phyloP scores from a whole-genome alignment of 2,888 invertebrate species.

The Agelastica alni region DNA sequence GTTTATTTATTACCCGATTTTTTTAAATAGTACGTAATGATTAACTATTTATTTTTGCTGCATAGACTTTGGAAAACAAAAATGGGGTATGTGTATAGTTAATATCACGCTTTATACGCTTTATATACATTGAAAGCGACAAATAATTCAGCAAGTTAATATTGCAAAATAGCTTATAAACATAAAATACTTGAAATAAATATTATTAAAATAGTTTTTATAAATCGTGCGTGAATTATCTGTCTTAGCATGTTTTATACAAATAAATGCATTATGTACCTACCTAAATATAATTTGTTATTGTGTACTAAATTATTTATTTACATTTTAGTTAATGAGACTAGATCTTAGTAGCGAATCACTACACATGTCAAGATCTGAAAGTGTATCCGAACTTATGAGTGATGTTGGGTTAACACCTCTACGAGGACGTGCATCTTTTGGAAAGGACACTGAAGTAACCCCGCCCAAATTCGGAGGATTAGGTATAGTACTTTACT shows the following conservation, averaged over 20 bases:
- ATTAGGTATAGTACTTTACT: slow-evolving; percentile 67
- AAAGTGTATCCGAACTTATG: slow-evolving; percentile 82
- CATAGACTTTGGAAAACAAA: slow-evolving; percentile 74
- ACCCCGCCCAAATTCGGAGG: slow-evolving; percentile 77
- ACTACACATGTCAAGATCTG: slow-evolving; percentile 76
- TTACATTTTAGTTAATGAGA: slow-evolving; percentile 70
- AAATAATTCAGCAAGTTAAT: too few relatives aligned
- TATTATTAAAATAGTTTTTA: too few relatives aligned
- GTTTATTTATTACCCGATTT: slow-evolving; percentile 16
- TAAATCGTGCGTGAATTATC: too few relatives aligned
- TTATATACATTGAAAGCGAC: too few relatives aligned
- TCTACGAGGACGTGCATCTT: slow-evolving; percentile 50
- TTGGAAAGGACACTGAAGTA: slow-evolving; percentile 59
- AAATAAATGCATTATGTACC: neutral
- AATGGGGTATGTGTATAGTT: slow-evolving; percentile 63
- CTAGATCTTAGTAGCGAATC: slow-evolving; percentile 81
- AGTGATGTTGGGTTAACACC: slow-evolving; percentile 60
- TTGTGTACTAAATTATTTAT: too few relatives aligned
- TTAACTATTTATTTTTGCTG: slow-evolving; percentile 35
- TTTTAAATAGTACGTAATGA: slow-evolving; percentile 27
- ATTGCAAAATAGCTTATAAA: too few relatives aligned
- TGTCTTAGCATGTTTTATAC: neutral
- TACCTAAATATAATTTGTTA: too few relatives aligned
- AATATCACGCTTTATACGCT: slow-evolving; percentile 17
- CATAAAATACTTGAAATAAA: too few relatives aligned